Evolutionary conservation across 2,113 vertebrate genomes (phyloP), one percentile per base, ranked within the genome.

Genomic region (Macquaria australasica): DNA sequence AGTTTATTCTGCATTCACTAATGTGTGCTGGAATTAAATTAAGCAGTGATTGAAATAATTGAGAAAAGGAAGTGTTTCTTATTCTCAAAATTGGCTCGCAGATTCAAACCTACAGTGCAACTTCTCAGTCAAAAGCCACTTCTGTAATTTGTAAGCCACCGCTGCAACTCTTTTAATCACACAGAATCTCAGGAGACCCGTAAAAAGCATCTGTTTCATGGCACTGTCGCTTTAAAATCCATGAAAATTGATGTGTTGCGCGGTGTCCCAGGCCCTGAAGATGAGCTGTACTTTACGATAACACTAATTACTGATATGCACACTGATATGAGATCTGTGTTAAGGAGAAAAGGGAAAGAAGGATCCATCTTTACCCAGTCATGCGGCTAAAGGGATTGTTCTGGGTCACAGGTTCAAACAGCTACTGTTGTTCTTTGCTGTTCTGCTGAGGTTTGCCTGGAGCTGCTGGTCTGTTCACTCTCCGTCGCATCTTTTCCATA

Each of bases 381-480:
- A 60, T 25, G 84, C 77, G n/a, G 74, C 71, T 88, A 71, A 91
- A 81, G 70, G 15, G 84, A 87, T 87, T 86, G 82, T 88, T 91
- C 81, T 68, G 84, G 82, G 82, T 92, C 76, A 85, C 41, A 0
- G 86, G 86, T 86, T 89, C 76, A 87, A 88, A 83, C 81, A 63
- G 75, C 15, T 59, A 53, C 82, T 77, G 80, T 31, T 45, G 62
- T 76, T 89, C 73, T 81, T 80, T 21, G 51, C 25, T 77, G 67
- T 82, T 88, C 28, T 71, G 70, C 67, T 28, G 58, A 68, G 77
- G 23, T 79, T 73, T 0, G 86, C 86, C 88, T 39, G 70, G 6
- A 85, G 84, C 67, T 70, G 55, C 77, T 25, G 72, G 68, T 74
- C 75, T 53, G 59, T 71, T 77, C 43, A 0, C 50, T 80, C 6